A percentile compares a stretch with the other conserved stretches of the same genome.
Evolutionary conservation across 2,113 vertebrate species (phyloP).

Genomic region (Oriolus oriolus): DNA sequence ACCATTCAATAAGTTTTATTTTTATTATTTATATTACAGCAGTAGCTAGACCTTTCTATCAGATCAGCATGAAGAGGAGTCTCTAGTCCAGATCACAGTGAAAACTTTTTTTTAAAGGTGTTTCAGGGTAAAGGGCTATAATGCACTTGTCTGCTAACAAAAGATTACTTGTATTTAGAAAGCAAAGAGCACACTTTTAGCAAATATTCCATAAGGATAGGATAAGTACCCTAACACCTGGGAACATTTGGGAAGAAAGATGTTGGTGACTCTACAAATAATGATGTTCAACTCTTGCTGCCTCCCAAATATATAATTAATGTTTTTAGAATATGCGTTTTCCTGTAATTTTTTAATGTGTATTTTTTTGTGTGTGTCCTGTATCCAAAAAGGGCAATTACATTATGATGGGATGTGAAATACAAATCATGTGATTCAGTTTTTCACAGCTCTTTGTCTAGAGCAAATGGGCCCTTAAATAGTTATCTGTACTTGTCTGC

Average conservation of each 20-base stretch:
- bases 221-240: background rate
- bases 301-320: background rate
- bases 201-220: background rate
- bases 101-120: background rate
- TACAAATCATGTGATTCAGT: background rate
- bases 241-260: background rate
- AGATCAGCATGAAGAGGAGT: background rate
- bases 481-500: background rate
- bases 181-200: background rate
- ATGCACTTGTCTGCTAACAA: background rate
- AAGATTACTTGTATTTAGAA: background rate
- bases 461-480: background rate
- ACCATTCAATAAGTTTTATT: background rate
- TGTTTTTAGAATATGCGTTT: background rate
- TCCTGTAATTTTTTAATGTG: background rate
- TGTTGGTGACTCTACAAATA: background rate
- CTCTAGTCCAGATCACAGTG: background rate
- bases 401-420: background rate
- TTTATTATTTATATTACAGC: background rate
- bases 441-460: background rate
- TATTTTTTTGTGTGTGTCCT: background rate
- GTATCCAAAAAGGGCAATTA: background rate
- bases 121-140: background rate
- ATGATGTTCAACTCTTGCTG: background rate
- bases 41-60: background rate